phyloP scores from a whole-genome alignment of 2,113 vertebrate genomes.

The Pollimyrus isidori region DNA sequence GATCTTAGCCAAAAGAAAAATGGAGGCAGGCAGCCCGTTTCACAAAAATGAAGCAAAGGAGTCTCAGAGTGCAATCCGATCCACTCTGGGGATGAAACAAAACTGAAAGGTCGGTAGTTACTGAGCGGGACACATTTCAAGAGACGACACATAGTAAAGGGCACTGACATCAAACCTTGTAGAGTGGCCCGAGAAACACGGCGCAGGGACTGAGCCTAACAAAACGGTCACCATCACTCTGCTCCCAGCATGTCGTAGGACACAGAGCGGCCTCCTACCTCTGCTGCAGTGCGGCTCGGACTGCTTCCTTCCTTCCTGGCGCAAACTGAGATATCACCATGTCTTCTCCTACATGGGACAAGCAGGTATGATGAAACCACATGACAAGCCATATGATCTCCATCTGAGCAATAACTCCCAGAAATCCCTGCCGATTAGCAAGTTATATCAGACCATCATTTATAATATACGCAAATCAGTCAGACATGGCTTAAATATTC shows the following conservation, averaged over 20 bases:
- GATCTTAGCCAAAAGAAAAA: neutral
- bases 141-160: neutral
- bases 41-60: neutral
- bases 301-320: conserved; percentile 64
- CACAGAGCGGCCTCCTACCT: conserved; percentile 58
- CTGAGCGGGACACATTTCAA: neutral
- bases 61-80: neutral
- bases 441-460: neutral
- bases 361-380: neutral
- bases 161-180: neutral
- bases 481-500: neutral
- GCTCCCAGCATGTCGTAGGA: neutral
- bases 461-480: neutral
- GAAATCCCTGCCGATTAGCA: neutral
- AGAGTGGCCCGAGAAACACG: neutral
- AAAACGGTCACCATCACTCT: neutral
- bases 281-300: conserved; percentile 67
- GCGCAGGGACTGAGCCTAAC: neutral
- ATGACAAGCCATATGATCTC: neutral
- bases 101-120: neutral
- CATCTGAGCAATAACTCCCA: neutral
- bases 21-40: neutral
- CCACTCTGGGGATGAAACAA: neutral
- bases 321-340: conserved; percentile 72
- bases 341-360: conserved; percentile 52